These are phyloP conservation scores for Oasisia sp. DNA, from an alignment of 2,888 invertebrate species.

Conservation along the genomic window DNA sequence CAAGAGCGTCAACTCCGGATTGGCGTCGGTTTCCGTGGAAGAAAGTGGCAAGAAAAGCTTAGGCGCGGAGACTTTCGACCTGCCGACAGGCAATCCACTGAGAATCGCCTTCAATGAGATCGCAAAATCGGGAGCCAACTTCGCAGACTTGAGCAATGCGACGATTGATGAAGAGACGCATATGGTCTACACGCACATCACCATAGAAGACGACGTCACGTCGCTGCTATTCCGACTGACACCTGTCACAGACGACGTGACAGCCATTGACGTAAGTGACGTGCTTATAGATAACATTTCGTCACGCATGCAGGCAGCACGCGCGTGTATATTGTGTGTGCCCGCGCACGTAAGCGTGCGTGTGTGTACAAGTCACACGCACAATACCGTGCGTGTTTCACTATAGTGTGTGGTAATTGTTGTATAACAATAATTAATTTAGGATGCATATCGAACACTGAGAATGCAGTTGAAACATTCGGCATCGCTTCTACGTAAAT, in stretches of 20 bases:
- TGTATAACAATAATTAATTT: no score
- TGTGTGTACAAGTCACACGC: no score
- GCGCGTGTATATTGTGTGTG: neutral
- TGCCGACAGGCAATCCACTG: neutral
- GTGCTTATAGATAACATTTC: neutral
- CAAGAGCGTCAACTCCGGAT: neutral
- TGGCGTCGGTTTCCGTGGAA: neutral
- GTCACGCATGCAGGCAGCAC: neutral
- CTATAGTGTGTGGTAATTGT: no score
- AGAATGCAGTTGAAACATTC: no score
- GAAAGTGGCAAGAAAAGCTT: neutral
- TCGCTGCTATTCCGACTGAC: neutral
- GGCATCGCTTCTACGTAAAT: no score
- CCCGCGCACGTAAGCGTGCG: no score
- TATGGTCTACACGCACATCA: neutral
- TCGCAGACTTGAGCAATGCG: neutral
- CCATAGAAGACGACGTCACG: neutral
- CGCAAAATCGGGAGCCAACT: neutral
- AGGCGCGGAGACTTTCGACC: neutral
- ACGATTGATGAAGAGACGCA: neutral
- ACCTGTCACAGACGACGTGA: neutral
- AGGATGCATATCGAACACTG: no score
- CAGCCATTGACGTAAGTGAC: neutral
- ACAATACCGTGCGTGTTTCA: no score
- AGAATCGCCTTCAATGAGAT: neutral